Evolutionary conservation across 1,140 invertebrate genomes (phyloP), one percentile per base, ranked within the genome.

Genomic region (Parasteatoda tepidariorum): DNA sequence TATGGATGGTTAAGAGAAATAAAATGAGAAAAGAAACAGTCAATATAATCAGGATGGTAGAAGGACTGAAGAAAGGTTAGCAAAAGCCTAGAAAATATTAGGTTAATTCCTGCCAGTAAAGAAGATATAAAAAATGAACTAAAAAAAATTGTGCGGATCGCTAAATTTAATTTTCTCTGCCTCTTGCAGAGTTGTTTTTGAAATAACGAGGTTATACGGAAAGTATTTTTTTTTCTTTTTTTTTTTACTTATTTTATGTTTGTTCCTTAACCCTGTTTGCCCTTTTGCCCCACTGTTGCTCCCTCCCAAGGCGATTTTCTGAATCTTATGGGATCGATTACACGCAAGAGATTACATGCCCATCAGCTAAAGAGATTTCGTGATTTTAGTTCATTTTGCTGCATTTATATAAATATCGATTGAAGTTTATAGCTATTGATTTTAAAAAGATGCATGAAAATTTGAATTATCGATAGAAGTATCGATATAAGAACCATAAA

Each of bases 141-240:
- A 55, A 26, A 66, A 66, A 66, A 66, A 66, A 66, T 41, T 41
- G 30, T 9, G n/a, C 22, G 9, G 33, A 33, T 7, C 41, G 38
- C 76, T 79, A 79, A 79, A 79, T 79, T 79, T 57, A 79, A 79
- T 79, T 79, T 79, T 38, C 62, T 48, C 64, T 59, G 62, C 66
- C 38, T 68, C 64, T 79, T 79, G 38, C 30, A 28, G 28, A 68
- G 76, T 79, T 79, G 76, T 68, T 79, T 79, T 79, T 79, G 76
- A 79, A 64, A 48, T 79, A 79, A 79, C 76, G 62, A 79, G 76
- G 41, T 79, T 79, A 79, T 66, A 62, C 59, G 22, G 28, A 34
- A 30, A 41, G 18, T 41, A 22, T 13, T 11, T 30, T 28, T 76
- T 64, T 76, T 76, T 64, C 38, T 34, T 28, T 22, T 30, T n/a